Percentiles rank a stretch among this genome's conserved stretches.
Evolutionary conservation across 1,140 invertebrate species (phyloP).

Genomic region (Palaemon carinicauda): DNA sequence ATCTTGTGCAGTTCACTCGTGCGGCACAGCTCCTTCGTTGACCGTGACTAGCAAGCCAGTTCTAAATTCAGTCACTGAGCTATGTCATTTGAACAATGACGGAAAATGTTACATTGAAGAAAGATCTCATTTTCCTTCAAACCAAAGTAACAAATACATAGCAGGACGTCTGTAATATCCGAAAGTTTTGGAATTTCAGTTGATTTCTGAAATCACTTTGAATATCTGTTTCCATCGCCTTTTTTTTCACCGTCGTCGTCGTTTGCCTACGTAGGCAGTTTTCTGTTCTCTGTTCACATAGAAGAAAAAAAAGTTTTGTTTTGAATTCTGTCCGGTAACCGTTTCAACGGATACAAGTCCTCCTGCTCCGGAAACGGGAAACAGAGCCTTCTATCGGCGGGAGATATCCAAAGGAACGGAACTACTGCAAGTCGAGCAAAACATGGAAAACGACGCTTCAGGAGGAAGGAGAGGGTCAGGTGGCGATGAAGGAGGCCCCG

Average conservation of each 20-base stretch:
- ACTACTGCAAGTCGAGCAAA: background rate
- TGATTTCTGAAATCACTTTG: background rate
- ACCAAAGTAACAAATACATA: constrained; percentile 39
- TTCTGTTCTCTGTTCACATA: too few relatives aligned
- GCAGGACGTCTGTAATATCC: background rate
- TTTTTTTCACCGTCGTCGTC: too few relatives aligned
- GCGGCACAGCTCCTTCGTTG: background rate
- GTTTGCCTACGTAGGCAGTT: too few relatives aligned
- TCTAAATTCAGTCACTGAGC: background rate
- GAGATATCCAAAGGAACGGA: too few relatives aligned
- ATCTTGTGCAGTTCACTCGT: background rate
- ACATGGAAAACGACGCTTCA: background rate
- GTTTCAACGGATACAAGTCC: too few relatives aligned
- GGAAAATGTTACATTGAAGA: background rate
- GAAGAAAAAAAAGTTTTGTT: too few relatives aligned
- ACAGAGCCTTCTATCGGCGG: too few relatives aligned
- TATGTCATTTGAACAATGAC: constrained; percentile 13
- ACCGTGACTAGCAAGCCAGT: background rate
- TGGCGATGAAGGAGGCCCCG: too few relatives aligned
- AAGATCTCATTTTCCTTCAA: constrained; percentile 38
- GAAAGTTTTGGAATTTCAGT: background rate
- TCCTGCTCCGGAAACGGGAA: too few relatives aligned
- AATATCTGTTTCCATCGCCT: background rate
- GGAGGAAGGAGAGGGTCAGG: background rate
- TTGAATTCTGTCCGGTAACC: too few relatives aligned